Evolutionary conservation across 2,113 vertebrate genomes (phyloP), one percentile per base, ranked within the genome.

Genomic region (Nothocercus julius): DNA sequence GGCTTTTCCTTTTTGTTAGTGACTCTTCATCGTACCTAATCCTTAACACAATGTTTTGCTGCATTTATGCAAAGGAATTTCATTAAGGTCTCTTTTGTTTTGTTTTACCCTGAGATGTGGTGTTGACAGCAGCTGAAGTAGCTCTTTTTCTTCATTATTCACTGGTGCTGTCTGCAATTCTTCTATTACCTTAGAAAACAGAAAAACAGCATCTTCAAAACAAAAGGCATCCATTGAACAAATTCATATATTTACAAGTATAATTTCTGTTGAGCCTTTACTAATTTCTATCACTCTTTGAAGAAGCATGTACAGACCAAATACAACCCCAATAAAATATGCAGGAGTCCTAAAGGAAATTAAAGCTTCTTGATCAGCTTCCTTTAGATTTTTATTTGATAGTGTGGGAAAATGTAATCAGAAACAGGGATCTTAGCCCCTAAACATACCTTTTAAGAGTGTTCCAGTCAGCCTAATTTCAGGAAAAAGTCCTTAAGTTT

Each of bases 41-140:
- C 38, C 69, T n/a, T 17, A 73, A 82, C 32, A 89, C 56, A 89
- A 51, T 2, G 1, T 56, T 72, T 32, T 47, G 30, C 3, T 54
- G 11, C 53, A 82, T 84, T 64, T 73, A 85, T 92, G 58, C 82
- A 27, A 59, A 93, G 66, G 51, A 77, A 59, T 76, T 61, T 22
- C 0, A 0, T 85, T 54, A 49, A 51, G 21, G 45, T 70, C 58
- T 11, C 15, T 53, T 16, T 38, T 15, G 56, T 40, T 19, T 34
- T 88, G 83, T 69, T 95, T 96, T 98, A 99, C 99, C 99, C 98
- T 99, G 82, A 99, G 97, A 97, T 99, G 99, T 62, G 99, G 99
- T 63, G 98, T 98, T 85, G 98, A 98, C 94, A 99, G 97, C 95
- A 99, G 97, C 89, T 98, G 98, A 19, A 99, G 97, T 51, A 99